Evolutionary conservation across 2,113 vertebrate genomes (phyloP), one percentile per base, ranked within the genome.

Genomic region (Chloebia gouldiae): DNA sequence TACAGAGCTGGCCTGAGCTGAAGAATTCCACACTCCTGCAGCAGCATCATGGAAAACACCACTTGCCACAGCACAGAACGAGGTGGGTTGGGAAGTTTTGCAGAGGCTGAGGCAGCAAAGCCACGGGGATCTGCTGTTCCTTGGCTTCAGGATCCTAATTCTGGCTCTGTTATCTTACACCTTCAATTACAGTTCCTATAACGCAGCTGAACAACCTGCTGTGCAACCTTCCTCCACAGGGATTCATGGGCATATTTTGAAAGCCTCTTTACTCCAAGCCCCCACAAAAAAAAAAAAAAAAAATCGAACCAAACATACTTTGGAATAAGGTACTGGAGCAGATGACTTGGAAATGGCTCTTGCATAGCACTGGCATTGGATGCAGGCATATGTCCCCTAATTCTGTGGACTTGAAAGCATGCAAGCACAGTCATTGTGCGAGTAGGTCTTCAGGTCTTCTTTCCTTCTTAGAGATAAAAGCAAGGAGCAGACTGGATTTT

Each of bases 281-380:
- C 70, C 66, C 73, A 30, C 86, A 70, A 11, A 75, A 53, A 81
- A 73, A 53, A 47, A 78, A 60, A 61, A 17, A 60, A 35, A 70
- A 54, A 51, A 13, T 18, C 13, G 68, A 90, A 72, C 53, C 45
- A 82, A 86, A 40, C 64, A 49, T 50, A 45, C 68, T 96, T 91
- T 86, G 65, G 80, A 88, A 88, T 59, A 82, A 91, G 64, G 44
- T 30, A 44, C 9, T 22, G 13, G 2, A 92, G 72, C 68, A 90
- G 76, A 88, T 84, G 80, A 96, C 76, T 93, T 94, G 72, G 91
- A 97, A 92, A 47, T 81, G 60, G 59, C 47, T 95, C 37, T 88
- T 88, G 63, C 33, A 9, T 10, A 83, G 86, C 0, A 1, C 90
- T 83, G 86, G 75, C 1, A 3, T 51, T 90, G 79, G 70, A 51